phyloP scores from a whole-genome alignment of 2,888 invertebrate species.

The Xylota sylvarum region DNA sequence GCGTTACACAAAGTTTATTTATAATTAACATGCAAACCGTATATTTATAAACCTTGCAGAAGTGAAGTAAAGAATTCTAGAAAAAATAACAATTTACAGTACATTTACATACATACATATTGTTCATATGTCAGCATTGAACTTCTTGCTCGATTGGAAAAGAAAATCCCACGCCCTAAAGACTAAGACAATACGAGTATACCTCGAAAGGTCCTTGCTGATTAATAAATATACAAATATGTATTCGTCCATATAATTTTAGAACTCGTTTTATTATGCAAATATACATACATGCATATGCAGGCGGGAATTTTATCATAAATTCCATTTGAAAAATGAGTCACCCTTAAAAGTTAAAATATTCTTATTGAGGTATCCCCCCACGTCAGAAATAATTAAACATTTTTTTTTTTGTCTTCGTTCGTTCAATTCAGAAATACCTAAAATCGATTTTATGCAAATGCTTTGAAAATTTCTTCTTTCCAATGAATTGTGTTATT shows the following conservation, averaged over 20 bases:
- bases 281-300: conserved; percentile 3
- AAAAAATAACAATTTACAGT: too few relatives aligned
- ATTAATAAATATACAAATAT: background rate
- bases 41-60: too few relatives aligned
- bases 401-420: conserved; percentile 52
- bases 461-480: conserved; percentile 67
- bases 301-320: conserved; percentile 47
- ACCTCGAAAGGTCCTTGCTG: background rate
- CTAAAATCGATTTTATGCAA: conserved; percentile 75
- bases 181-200: background rate
- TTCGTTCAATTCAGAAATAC: conserved; percentile 59
- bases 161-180: background rate
- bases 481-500: conserved; percentile 58
- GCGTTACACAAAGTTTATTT: too few relatives aligned
- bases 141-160: too few relatives aligned
- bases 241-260: background rate
- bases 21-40: too few relatives aligned
- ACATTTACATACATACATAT: too few relatives aligned
- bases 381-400: conserved; percentile 67
- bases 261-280: background rate
- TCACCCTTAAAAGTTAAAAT: conserved; percentile 61
- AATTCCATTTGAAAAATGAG: conserved; percentile 61
- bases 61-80: too few relatives aligned
- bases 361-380: conserved; percentile 53
- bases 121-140: too few relatives aligned